These are phyloP conservation scores for Plutomurus gul DNA, from an alignment of 1,140 invertebrate species.

Conservation along the genomic window DNA sequence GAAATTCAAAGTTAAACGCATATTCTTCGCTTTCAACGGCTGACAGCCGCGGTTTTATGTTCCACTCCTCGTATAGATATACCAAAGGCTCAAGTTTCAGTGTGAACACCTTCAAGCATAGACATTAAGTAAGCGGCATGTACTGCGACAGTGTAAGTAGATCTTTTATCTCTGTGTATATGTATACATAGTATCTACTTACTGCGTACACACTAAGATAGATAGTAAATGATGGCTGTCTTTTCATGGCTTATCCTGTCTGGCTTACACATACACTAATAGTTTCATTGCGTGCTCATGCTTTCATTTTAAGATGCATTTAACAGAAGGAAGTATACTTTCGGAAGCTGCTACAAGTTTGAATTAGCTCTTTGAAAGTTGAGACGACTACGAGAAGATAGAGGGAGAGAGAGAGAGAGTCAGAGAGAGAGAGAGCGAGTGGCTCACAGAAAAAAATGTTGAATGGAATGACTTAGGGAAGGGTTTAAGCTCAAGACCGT, in stretches of 20 bases:
- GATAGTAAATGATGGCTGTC: too few species aligned
- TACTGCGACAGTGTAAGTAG: too few species aligned
- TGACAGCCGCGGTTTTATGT: not conserved
- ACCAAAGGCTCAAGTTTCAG: not conserved
- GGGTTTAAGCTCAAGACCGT: not conserved
- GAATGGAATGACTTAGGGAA: not conserved
- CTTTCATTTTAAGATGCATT: not conserved
- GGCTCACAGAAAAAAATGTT: not conserved
- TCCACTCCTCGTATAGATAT: too few species aligned
- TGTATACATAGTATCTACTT: too few species aligned
- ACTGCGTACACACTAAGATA: too few species aligned
- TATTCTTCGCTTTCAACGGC: not conserved
- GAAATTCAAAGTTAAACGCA: constrained; percentile 27
- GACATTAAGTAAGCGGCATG: too few species aligned
- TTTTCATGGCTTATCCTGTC: too few species aligned
- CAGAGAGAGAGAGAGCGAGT: not conserved
- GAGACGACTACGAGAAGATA: not conserved
- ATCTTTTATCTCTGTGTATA: too few species aligned
- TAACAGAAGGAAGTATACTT: not conserved
- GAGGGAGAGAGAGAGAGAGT: not conserved
- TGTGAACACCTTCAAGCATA: too few species aligned
- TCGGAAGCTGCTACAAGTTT: too few species aligned
- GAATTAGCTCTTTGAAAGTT: not conserved
- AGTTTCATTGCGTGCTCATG: not conserved
- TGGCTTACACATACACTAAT: not conserved